Evolutionary conservation across 1,140 invertebrate genomes (phyloP), one percentile per base, ranked within the genome.

Genomic region (Hetaerina americana): DNA sequence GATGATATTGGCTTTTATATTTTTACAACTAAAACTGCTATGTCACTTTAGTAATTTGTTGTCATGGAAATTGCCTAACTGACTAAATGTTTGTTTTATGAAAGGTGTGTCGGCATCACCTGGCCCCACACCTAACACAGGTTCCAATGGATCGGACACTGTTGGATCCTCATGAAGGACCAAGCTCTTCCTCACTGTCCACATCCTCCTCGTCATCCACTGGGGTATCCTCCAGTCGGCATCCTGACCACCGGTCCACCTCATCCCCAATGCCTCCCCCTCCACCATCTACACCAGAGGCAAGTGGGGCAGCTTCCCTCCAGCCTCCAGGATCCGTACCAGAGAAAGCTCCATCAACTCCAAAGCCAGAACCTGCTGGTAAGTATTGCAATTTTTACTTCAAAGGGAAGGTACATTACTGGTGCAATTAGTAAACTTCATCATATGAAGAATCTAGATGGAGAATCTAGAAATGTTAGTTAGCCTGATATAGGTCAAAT

Each of bases 41-140:
- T 68, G 1, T 68, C 15, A 25, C 15, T 28, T 68, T 68, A 6
- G 18, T 5, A 18, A 5, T 5, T 3, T 25, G 18, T 69, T 73
- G 27, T 27, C 28, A n/a, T 22, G 28, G 28, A 24, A 25, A 29
- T 26, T 69, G 68, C 25, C 67, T 28, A 25, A 24, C 10, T 68
- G 12, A 68, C 24, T 68, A 0, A 68, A 28, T 69, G 67, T 79
- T 82, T 68, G 80, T 84, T 73, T 80, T 66, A 57, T 75, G 75
- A 15, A 73, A 85, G 84, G 84, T 88, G 24, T 90, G 89, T 78
- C 85, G 92, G 74, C 85, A 92, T 78, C 88, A 88, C 75, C 80
- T 95, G 76, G 92, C 91, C 15, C 94, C 94, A 0, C 89, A 92
- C 81, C 82, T 97, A 66, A 88, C 89, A 22, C 87, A 89, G 75